Evolutionary conservation across 2,113 vertebrate genomes (phyloP).

Genomic region (Phodopus roborovskii): DNA sequence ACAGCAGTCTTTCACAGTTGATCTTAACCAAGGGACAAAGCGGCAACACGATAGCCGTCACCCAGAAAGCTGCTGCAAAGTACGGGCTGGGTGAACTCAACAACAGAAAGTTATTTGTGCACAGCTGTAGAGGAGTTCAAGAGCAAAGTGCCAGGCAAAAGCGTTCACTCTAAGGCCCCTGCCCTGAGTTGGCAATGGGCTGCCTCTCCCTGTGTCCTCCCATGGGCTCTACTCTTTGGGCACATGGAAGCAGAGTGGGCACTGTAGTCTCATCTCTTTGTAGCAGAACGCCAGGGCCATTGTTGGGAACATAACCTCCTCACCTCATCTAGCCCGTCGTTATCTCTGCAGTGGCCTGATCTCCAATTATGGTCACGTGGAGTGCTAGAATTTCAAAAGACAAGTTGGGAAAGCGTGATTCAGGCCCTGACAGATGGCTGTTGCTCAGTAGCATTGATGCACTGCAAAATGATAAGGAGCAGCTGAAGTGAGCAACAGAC

Average conservation of each 20-base stretch:
- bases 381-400: not conserved
- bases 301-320: not conserved
- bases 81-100: not conserved
- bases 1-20: too few species aligned
- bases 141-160: not conserved
- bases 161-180: not conserved
- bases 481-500: not conserved
- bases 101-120: not conserved
- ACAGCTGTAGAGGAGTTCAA: not conserved
- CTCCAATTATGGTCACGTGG: not conserved
- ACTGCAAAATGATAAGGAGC: not conserved
- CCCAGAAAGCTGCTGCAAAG: not conserved
- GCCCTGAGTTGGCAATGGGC: not conserved
- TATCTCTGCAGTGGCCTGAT: not conserved
- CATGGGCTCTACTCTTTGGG: not conserved
- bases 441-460: not conserved
- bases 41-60: not conserved
- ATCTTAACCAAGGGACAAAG: not conserved
- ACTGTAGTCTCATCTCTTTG: not conserved
- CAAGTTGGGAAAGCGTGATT: not conserved
- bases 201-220: not conserved
- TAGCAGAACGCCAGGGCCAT: not conserved
- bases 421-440: not conserved
- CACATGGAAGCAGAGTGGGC: not conserved
- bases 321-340: not conserved